Evolutionary conservation across 2,888 invertebrate species (phyloP).

Genomic region (Pegoplata infirma): DNA sequence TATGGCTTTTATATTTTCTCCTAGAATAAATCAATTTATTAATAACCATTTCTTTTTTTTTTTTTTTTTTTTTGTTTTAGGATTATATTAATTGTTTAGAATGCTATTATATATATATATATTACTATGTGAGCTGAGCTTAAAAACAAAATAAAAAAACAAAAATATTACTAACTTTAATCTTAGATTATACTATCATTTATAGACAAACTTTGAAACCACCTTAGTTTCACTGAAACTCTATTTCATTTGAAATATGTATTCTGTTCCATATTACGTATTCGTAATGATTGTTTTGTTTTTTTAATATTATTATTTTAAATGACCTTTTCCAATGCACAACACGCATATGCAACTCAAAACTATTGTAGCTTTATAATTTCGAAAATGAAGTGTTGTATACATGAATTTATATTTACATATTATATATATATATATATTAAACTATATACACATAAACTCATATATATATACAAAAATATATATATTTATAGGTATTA

Average conservation of each 20-base stretch:
- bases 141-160: slow-evolving; percentile 14
- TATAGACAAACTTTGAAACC: background rate
- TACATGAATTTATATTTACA: slow-evolving; percentile 67
- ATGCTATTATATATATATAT: too few relatives aligned
- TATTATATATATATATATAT: slow-evolving; percentile 48
- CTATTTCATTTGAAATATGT: background rate
- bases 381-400: slow-evolving; percentile 66
- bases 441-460: slow-evolving; percentile 58
- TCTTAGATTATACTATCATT: slow-evolving; percentile 1
- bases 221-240: background rate
- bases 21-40: too few relatives aligned
- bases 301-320: slow-evolving; percentile 18
- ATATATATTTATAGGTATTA: slow-evolving; percentile 57
- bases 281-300: background rate
- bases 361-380: slow-evolving; percentile 64
- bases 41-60: background rate
- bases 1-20: too few relatives aligned
- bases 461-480: slow-evolving; percentile 57
- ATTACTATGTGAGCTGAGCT: slow-evolving; percentile 39
- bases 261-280: background rate
- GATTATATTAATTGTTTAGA: slow-evolving; percentile 25
- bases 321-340: too few relatives aligned
- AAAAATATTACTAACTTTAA: slow-evolving; percentile 10
- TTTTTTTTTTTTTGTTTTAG: too few relatives aligned
- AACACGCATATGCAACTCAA: slow-evolving; percentile 60